These are phyloP conservation scores for Tromatobia lineatoria DNA, from an alignment of 2,888 invertebrate genomes.

Conservation along the genomic window DNA sequence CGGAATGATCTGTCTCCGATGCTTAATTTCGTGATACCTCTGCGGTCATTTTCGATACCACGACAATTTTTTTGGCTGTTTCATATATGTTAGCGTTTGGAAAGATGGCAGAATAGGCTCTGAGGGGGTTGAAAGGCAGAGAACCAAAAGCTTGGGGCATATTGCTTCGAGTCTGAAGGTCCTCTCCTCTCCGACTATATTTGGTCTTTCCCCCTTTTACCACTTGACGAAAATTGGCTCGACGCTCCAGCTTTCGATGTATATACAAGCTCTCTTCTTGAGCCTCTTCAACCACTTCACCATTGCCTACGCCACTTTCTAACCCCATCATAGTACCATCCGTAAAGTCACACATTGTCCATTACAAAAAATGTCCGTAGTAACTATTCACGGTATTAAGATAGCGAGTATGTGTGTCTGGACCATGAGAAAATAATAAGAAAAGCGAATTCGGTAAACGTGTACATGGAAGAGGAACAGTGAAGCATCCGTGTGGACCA, in stretches of 20 bases:
- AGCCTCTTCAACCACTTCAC: constrained; percentile 24
- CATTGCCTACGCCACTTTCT: constrained; percentile 28
- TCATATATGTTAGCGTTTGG: not conserved
- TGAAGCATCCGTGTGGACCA: constrained; percentile 11
- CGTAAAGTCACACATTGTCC: constrained; percentile 10
- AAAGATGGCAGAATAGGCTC: not conserved
- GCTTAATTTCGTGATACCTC: constrained; percentile 15
- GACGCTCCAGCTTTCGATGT: constrained; percentile 38
- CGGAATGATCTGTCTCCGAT: constrained; percentile 7
- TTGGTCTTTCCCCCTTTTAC: constrained; percentile 6
- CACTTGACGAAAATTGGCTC: constrained; percentile 64
- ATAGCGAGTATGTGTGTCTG: constrained; percentile 2
- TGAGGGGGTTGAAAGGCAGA: not conserved
- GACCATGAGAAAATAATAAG: constrained; percentile 20
- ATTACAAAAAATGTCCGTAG: not conserved
- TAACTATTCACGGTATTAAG: not conserved
- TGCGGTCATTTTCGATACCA: constrained; percentile 5
- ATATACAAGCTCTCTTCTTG: constrained; percentile 19
- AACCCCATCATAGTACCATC: constrained; percentile 11
- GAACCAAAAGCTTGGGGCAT: constrained; percentile 29
- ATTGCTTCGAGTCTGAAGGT: constrained; percentile 42
- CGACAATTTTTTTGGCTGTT: constrained; percentile 18
- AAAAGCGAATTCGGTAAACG: constrained; percentile 13
- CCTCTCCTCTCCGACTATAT: constrained; percentile 30
- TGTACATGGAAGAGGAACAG: not conserved